These are phyloP conservation scores for Pseudopleuronectes americanus DNA, from an alignment of 2,797 vertebrate species.

Conservation along the genomic window DNA sequence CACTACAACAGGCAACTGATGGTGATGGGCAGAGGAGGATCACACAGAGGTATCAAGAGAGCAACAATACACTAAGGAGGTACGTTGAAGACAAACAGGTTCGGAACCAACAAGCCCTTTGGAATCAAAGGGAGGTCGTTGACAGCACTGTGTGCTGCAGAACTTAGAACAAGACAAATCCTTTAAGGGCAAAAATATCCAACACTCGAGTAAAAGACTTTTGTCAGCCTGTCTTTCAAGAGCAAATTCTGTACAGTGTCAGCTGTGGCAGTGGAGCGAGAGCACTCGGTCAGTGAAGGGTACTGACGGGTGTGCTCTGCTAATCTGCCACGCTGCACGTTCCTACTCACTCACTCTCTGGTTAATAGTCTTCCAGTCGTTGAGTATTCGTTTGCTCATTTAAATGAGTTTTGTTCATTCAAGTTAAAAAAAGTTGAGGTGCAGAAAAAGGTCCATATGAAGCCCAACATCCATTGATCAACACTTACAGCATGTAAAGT, in stretches of 20 bases:
- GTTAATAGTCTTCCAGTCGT: slow-evolving; percentile 29
- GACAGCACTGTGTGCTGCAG: slow-evolving; percentile 52
- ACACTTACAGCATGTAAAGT: slow-evolving; percentile 53
- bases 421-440: slow-evolving; percentile 50
- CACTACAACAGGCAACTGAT: slow-evolving; percentile 86
- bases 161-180: slow-evolving; percentile 52
- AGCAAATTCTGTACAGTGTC: slow-evolving; percentile 30
- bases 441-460: slow-evolving; percentile 74
- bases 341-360: slow-evolving; percentile 15
- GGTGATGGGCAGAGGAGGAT: slow-evolving; percentile 83
- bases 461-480: slow-evolving; percentile 69
- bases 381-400: slow-evolving; percentile 46
- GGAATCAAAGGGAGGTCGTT: slow-evolving; percentile 56
- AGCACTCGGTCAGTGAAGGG: slow-evolving; percentile 42
- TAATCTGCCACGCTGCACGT: slow-evolving; percentile 17
- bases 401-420: slow-evolving; percentile 56
- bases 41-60: slow-evolving; percentile 81
- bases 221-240: slow-evolving; percentile 27
- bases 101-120: slow-evolving; percentile 64
- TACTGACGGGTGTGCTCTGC: slow-evolving; percentile 35
- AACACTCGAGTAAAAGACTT: slow-evolving; percentile 35
- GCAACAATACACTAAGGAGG: slow-evolving; percentile 79
- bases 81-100: slow-evolving; percentile 69
- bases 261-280: slow-evolving; percentile 44
- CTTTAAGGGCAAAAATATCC: slow-evolving; percentile 53